Evolutionary conservation across 2,888 invertebrate genomes (phyloP).

Genomic region (Odontomyia ornata): DNA sequence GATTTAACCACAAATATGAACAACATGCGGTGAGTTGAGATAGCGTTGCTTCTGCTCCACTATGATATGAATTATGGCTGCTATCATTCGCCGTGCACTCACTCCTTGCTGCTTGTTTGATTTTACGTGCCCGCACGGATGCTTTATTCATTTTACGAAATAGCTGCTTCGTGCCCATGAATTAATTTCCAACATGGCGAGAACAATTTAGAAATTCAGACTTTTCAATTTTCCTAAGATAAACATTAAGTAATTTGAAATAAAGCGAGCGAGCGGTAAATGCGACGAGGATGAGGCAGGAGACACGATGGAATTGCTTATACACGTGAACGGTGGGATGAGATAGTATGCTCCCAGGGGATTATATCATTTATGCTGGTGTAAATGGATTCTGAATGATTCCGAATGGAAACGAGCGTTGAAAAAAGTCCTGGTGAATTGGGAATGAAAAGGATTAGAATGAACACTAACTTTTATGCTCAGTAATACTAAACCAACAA

Average conservation of each 20-base stretch:
- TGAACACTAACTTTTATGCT: no score
- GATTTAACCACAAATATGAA: neutral
- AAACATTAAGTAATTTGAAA: slow-evolving; percentile 34
- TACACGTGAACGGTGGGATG: no score
- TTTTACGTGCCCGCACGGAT: slow-evolving; percentile 33
- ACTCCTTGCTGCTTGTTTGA: slow-evolving; percentile 13
- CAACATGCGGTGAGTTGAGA: neutral
- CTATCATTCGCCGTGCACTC: slow-evolving; percentile 12
- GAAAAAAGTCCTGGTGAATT: no score
- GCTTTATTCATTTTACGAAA: slow-evolving; percentile 30
- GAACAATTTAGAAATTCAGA: slow-evolving; percentile 40
- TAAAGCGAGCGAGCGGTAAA: neutral
- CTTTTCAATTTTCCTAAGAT: slow-evolving; percentile 37
- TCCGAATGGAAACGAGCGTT: no score
- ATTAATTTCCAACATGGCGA: slow-evolving; percentile 25
- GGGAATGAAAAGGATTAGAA: no score
- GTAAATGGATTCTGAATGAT: no score
- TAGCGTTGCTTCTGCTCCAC: slow-evolving; percentile 10
- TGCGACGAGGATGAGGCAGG: no score
- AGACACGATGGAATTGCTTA: no score
- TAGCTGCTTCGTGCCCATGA: slow-evolving; percentile 34
- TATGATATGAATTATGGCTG: slow-evolving; percentile 33
- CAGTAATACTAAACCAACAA: no score
- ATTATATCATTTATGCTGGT: no score
- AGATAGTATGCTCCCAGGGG: no score